Percentiles rank a stretch among this genome's conserved stretches.
Conservation (phyloP, 2,888 invertebrate genomes). For the Magallana nippona region DNA sequence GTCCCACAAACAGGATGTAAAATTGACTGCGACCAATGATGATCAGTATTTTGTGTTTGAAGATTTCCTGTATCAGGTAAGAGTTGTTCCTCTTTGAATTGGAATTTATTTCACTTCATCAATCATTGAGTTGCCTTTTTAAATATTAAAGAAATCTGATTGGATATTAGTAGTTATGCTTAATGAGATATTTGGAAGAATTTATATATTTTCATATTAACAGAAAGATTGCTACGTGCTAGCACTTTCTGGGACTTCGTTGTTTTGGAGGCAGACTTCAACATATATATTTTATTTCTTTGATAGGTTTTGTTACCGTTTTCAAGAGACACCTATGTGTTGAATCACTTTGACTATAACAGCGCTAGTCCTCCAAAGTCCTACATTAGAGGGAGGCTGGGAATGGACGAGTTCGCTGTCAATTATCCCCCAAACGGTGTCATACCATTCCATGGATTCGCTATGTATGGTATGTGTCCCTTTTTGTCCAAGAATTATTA, state of each 20-base stretch:
- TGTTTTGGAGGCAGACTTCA: too few species aligned
- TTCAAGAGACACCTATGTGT: conserved; percentile 88
- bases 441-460: conserved; percentile 97
- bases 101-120: not conserved
- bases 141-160: not conserved
- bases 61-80: conserved; percentile 94
- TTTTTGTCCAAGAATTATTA: not conserved
- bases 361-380: conserved; percentile 86
- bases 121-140: not conserved
- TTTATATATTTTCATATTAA: too few species aligned
- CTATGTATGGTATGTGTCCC: conserved; percentile 92
- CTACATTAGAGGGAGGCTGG: conserved; percentile 87
- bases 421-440: conserved; percentile 95
- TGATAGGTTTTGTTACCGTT: conserved; percentile 86
- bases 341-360: conserved; percentile 85
- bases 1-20: conserved; percentile 87
- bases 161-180: too few species aligned
- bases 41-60: conserved; percentile 99
- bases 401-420: conserved; percentile 85
- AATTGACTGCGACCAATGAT: conserved; percentile 96
- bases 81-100: conserved; percentile 13
- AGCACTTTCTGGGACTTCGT: not conserved
- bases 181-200: too few species aligned
- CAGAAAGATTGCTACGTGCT: too few species aligned
- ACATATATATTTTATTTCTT: not conserved